Conservation (phyloP, 2,113 vertebrate species). For the Collichthys lucidus region DNA sequence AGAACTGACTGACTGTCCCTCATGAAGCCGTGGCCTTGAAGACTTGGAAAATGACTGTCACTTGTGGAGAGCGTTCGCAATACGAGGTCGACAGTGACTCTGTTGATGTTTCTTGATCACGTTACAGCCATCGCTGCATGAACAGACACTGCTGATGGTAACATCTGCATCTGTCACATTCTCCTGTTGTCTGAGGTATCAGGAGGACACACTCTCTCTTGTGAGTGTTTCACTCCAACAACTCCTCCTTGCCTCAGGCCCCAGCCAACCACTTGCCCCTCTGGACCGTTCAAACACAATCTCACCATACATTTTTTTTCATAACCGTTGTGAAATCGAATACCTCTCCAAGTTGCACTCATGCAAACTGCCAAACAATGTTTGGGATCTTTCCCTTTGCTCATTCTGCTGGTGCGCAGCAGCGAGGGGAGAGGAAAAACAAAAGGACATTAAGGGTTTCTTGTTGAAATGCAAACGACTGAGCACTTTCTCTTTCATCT, state of each 20-base stretch:
- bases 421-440: conserved; percentile 29
- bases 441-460: conserved; percentile 32
- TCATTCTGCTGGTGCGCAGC: conserved; percentile 8
- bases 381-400: conserved; percentile 43
- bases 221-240: conserved; percentile 5
- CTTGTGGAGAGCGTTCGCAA: not conserved
- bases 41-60: not conserved
- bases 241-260: conserved; percentile 49
- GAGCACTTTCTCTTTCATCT: conserved; percentile 34
- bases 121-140: conserved; percentile 5
- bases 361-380: conserved; percentile 64
- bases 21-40: not conserved
- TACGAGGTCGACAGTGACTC: not conserved
- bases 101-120: not conserved
- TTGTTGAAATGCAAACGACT: conserved; percentile 34
- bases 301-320: conserved; percentile 71
- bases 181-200: conserved; percentile 1
- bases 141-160: not conserved
- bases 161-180: conserved; percentile 20
- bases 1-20: conserved; percentile 27
- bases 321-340: conserved; percentile 76
- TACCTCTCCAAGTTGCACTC: conserved; percentile 64
- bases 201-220: conserved; percentile 6
- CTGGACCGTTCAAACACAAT: conserved; percentile 61
- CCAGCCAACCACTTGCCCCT: conserved; percentile 46